These are phyloP conservation scores for Enteromius afrohamiltoni DNA, from an alignment of 2,797 vertebrate species.

Conservation along the genomic window DNA sequence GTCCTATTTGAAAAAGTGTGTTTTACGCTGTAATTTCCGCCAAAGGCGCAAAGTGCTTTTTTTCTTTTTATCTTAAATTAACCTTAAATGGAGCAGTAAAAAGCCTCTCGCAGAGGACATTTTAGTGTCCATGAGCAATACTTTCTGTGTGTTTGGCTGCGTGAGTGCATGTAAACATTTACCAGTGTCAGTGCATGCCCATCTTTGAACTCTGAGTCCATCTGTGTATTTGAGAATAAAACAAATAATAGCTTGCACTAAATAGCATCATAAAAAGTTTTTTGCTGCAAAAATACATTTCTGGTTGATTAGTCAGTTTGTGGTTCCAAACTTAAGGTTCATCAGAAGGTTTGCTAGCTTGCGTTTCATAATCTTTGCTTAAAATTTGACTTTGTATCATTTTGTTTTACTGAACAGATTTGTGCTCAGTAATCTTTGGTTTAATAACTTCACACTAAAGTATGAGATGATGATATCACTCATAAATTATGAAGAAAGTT, in stretches of 20 bases:
- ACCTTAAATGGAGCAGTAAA: conserved; percentile 58
- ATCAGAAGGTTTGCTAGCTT: not conserved
- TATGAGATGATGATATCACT: not conserved
- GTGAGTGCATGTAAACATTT: conserved; percentile 18
- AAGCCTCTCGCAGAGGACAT: conserved; percentile 24
- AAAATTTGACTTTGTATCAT: not conserved
- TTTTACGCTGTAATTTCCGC: conserved; percentile 13
- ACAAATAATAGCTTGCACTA: not conserved
- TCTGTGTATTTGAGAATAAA: not conserved
- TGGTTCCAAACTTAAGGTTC: conserved; percentile 19
- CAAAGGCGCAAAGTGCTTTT: not conserved
- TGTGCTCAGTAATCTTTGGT: not conserved
- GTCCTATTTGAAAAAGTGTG: conserved; percentile 14
- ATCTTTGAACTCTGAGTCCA: not conserved
- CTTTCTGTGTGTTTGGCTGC: not conserved
- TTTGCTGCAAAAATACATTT: conserved; percentile 11
- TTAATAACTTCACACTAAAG: not conserved
- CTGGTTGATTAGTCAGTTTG: conserved; percentile 24
- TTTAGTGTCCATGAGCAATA: conserved; percentile 41
- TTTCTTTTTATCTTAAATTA: conserved; percentile 46
- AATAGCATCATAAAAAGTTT: conserved; percentile 1
- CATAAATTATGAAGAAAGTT: not conserved
- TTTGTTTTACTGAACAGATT: not conserved
- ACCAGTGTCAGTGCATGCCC: not conserved
- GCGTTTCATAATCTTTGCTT: not conserved